Percentiles rank a stretch among this genome's conserved stretches.
phyloP scores from a whole-genome alignment of 2,888 invertebrate genomes.

The Yponomeuta sedellus region DNA sequence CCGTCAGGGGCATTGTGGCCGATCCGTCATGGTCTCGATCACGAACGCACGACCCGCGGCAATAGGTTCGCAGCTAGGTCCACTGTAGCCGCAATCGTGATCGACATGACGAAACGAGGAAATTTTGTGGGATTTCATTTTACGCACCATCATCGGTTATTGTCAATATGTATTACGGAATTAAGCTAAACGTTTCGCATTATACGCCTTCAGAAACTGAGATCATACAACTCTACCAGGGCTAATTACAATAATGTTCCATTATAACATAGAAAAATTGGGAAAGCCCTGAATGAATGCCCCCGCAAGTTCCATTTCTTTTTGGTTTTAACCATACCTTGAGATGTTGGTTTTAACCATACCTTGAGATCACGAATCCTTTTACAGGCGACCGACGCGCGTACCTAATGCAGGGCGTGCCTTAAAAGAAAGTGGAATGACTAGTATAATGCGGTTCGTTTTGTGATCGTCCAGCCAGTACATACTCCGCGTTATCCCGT shows the following conservation, averaged over 20 bases:
- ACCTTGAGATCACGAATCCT: not conserved
- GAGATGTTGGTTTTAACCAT: too few relatives aligned
- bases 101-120: conserved; percentile 49
- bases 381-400: not conserved
- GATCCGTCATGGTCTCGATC: conserved; percentile 58
- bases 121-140: conserved; percentile 39
- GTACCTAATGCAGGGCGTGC: not conserved
- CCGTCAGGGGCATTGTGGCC: conserved; percentile 47
- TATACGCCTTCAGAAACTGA: too few relatives aligned
- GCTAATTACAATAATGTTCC: too few relatives aligned
- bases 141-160: conserved; percentile 24
- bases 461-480: not conserved
- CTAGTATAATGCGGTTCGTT: not conserved
- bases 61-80: conserved; percentile 29
- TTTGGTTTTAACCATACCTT: too few relatives aligned
- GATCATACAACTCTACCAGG: too few relatives aligned
- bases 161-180: conserved; percentile 25
- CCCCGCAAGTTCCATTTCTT: too few relatives aligned
- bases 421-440: not conserved
- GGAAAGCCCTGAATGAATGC: too few relatives aligned
- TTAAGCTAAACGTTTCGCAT: too few relatives aligned
- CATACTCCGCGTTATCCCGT: conserved; percentile 44
- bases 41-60: conserved; percentile 44
- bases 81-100: conserved; percentile 42
- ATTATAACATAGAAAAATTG: too few relatives aligned